Evolutionary conservation across 2,113 vertebrate genomes (phyloP).

Genomic region (Perca flavescens): DNA sequence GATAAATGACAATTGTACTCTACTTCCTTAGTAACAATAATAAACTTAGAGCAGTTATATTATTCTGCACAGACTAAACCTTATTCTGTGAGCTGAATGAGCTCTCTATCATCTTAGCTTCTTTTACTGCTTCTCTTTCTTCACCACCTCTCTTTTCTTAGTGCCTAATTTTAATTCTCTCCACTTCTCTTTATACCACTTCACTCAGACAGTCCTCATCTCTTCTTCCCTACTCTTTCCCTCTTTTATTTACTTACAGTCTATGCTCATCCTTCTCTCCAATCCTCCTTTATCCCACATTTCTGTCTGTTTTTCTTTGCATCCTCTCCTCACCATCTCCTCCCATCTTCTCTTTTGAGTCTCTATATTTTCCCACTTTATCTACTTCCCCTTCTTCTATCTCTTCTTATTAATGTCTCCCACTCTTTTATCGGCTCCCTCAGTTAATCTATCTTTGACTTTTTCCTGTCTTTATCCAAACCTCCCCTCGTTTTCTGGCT

Average conservation of each 20-base stretch:
- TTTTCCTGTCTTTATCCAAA: conserved; percentile 30
- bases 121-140: neutral
- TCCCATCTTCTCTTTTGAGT: neutral
- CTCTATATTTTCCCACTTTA: conserved; percentile 5
- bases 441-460: conserved; percentile 22
- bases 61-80: neutral
- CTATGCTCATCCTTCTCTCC: neutral
- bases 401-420: conserved; percentile 20
- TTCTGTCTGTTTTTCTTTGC: neutral
- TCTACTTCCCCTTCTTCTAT: conserved; percentile 31
- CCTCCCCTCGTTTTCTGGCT: neutral
- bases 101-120: neutral
- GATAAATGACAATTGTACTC: neutral
- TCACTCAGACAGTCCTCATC: neutral
- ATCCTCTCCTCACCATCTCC: neutral
- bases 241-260: neutral
- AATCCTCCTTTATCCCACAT: neutral
- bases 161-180: conserved; percentile 5
- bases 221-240: neutral
- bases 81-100: neutral
- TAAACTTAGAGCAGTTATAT: neutral
- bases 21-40: neutral
- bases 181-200: neutral
- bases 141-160: conserved; percentile 4
- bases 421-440: conserved; percentile 14